phyloP scores from a whole-genome alignment of 2,888 invertebrate species.

The Acleris laterana region DNA sequence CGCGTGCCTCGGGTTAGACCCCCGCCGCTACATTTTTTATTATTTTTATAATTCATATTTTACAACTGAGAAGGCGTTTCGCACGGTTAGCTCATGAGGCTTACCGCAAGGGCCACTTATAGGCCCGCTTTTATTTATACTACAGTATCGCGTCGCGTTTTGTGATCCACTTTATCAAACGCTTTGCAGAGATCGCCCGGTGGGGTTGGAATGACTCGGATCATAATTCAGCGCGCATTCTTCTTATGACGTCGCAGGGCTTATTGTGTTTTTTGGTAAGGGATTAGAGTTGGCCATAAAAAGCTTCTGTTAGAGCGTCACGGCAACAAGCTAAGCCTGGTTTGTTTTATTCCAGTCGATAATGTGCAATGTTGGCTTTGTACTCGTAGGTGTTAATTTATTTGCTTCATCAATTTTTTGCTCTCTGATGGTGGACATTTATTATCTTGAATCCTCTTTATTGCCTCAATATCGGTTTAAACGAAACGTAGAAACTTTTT shows the following conservation, averaged over 20 bases:
- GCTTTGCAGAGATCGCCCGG: conserved; percentile 74
- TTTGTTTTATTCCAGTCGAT: conserved; percentile 54
- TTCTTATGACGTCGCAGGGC: conserved; percentile 64
- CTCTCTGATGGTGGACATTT: conserved; percentile 2
- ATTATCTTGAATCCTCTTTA: conserved; percentile 18
- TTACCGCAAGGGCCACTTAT: conserved; percentile 80
- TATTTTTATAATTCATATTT: conserved; percentile 84
- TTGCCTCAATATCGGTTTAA: conserved; percentile 2
- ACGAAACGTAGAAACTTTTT: conserved; percentile 5
- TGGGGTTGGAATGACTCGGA: conserved; percentile 76
- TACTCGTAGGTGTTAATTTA: conserved; percentile 26
- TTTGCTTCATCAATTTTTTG: conserved; percentile 7
- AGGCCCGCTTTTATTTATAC: conserved; percentile 78
- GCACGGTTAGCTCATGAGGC: conserved; percentile 82
- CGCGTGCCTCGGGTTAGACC: conserved; percentile 78
- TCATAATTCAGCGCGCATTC: conserved; percentile 73
- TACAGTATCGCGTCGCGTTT: conserved; percentile 68
- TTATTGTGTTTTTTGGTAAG: conserved; percentile 78
- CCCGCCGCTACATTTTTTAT: conserved; percentile 78
- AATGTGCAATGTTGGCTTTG: conserved; percentile 12
- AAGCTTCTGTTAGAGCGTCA: conserved; percentile 62
- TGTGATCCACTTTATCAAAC: conserved; percentile 83
- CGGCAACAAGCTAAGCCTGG: conserved; percentile 60
- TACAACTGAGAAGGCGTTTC: conserved; percentile 83
- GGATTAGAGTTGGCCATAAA: conserved; percentile 75